Evolutionary conservation across 2,113 vertebrate genomes (phyloP).

Genomic region (Hemiscyllium ocellatum): DNA sequence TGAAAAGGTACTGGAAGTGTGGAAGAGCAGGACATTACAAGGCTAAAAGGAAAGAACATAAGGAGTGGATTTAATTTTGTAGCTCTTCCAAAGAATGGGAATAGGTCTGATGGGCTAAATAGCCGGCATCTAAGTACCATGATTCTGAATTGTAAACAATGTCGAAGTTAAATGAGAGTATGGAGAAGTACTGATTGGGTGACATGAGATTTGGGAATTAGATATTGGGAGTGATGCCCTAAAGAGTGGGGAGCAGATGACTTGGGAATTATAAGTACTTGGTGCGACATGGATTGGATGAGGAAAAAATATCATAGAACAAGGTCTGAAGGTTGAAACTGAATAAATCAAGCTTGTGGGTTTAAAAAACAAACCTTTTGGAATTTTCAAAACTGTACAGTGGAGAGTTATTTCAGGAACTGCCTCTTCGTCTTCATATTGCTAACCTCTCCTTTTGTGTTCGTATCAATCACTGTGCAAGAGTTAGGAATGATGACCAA

Average conservation of each 20-base stretch:
- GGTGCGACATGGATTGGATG: background rate
- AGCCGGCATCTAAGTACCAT: background rate
- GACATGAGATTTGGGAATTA: background rate
- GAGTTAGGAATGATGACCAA: background rate
- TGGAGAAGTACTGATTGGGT: background rate
- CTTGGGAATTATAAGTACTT: background rate
- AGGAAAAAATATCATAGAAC: background rate
- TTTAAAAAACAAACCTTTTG: slow-evolving; percentile 8
- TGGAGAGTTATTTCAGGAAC: background rate
- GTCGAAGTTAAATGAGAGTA: background rate
- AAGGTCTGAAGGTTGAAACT: background rate
- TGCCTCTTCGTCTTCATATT: background rate
- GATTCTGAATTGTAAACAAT: background rate
- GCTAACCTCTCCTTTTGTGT: background rate
- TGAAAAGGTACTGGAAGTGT: background rate
- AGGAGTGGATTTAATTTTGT: background rate
- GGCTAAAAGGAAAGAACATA: background rate
- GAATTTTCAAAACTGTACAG: background rate
- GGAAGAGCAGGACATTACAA: background rate
- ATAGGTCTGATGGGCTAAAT: background rate
- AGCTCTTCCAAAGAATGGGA: background rate
- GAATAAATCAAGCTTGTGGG: background rate
- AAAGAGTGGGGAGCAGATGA: background rate
- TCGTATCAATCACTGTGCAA: background rate
- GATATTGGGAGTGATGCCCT: background rate